Evolutionary conservation across 2,888 invertebrate species (phyloP).

Genomic region (Esperia sulphurella): DNA sequence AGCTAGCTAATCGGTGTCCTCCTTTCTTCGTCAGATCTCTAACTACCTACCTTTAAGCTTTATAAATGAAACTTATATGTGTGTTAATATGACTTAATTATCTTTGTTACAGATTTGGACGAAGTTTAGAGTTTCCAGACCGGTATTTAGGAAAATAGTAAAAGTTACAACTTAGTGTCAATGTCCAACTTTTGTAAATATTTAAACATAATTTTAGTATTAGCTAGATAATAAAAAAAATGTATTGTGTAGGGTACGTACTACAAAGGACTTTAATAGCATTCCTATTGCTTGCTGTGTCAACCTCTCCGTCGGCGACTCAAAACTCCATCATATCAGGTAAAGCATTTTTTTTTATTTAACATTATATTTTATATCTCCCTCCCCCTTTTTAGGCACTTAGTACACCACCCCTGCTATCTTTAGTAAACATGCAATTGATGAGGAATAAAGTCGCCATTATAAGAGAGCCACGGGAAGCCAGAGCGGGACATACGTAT

Average conservation of each 20-base stretch:
- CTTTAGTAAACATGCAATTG: too few species aligned
- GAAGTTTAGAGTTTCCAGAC: constrained; percentile 23
- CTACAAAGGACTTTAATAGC: constrained; percentile 50
- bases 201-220: constrained; percentile 30
- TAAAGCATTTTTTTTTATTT: constrained; percentile 24
- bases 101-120: constrained; percentile 60
- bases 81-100: too few species aligned
- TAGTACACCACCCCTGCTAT: too few species aligned
- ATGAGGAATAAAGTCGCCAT: too few species aligned
- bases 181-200: constrained; percentile 32
- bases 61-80: too few species aligned
- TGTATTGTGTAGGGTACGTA: constrained; percentile 52
- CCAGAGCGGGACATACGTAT: too few species aligned
- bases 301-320: constrained; percentile 59
- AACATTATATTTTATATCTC: too few species aligned
- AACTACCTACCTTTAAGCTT: too few species aligned
- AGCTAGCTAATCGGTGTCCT: too few species aligned
- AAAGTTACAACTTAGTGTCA: constrained; percentile 20
- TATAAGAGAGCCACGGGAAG: too few species aligned
- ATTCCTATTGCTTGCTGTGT: constrained; percentile 51
- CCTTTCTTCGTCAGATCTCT: too few species aligned
- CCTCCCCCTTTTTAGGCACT: too few species aligned
- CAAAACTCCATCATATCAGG: constrained; percentile 58
- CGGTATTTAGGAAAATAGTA: constrained; percentile 24
- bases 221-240: constrained; percentile 57